Percentiles rank a stretch among this genome's conserved stretches.
Evolutionary conservation across 1,140 invertebrate species (phyloP).

Genomic region (Anoplophora glabripennis): DNA sequence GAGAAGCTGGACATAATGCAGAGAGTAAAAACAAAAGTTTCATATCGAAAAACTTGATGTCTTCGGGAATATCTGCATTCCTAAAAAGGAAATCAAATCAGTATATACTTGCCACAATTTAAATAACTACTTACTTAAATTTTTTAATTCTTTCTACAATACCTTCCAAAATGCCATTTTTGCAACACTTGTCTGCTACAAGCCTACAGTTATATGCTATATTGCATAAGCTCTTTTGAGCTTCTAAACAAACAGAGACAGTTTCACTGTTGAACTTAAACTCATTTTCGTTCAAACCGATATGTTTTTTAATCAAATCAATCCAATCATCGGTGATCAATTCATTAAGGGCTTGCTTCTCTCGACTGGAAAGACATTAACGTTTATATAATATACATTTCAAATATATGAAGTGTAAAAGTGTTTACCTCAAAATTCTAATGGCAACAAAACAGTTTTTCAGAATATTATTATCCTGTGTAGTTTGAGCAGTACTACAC

Average conservation of each 20-base stretch:
- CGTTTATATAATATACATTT: constrained; percentile 15
- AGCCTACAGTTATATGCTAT: constrained; percentile 77
- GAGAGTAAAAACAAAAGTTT: constrained; percentile 86
- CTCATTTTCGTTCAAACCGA: constrained; percentile 35
- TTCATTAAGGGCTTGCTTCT: constrained; percentile 69
- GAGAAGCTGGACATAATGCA: constrained; percentile 70
- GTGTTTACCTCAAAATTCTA: constrained; percentile 56
- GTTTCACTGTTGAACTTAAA: constrained; percentile 48
- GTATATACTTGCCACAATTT: background rate
- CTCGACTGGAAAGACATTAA: constrained; percentile 57
- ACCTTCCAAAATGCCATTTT: constrained; percentile 69
- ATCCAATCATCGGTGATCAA: constrained; percentile 67
- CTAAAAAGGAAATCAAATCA: constrained; percentile 36
- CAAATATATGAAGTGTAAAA: constrained; percentile 10
- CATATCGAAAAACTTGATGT: constrained; percentile 84
- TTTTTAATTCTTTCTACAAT: constrained; percentile 72
- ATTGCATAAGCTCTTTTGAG: constrained; percentile 87
- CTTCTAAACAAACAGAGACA: constrained; percentile 67
- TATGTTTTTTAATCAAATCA: constrained; percentile 61
- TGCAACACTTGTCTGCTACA: constrained; percentile 66
- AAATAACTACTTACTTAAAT: constrained; percentile 53
- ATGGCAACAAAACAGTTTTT: constrained; percentile 54
- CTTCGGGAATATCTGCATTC: constrained; percentile 56
- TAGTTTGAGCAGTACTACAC: constrained; percentile 52
- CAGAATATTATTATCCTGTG: constrained; percentile 46